Evolutionary conservation across 30 jellyfish, hydroid and myxozoan genomes (phyloP), one percentile per base, ranked within the genome.

Genomic region (Turritopsis rubra): DNA sequence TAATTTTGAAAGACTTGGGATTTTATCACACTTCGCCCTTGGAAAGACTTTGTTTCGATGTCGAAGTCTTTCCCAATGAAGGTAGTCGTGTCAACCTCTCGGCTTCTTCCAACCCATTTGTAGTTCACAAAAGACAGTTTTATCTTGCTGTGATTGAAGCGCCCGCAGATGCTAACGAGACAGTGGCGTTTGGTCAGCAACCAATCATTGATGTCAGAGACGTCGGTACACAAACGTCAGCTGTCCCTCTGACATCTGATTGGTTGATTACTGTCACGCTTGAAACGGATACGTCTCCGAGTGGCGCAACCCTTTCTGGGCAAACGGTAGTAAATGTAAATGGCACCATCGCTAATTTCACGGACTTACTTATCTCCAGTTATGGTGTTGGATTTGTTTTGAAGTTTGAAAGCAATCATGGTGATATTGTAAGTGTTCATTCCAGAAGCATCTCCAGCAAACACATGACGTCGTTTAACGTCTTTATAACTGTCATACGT

Each of bases 201-300:
- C 97, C 97, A 17, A 79, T 29, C 60, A 73, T 90, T 17, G 97
- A 90, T 68, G 87, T 90, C 18, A 81, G 91, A 66, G 97, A 85
- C 41, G 80, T 85, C 21, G 97, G 97, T 54, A 90, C 97, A 22
- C 71, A 78, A 16, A 66, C 30, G 82, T 23, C 95, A 5, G 95
- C 95, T 16, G 78, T 75, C 23, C 95, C 97, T 19, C 72, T 89
- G 29, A 80, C 75, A 75, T 52, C 75, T 26, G 65, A 31, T 53
- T 89, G 96, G 96, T 65, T 81, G 41, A 85, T 90, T 9, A 84
- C 92, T 1, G 97, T 79, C 7, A 52, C 84, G 53, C 54, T 90
- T 1, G 28, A 71, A 28, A 23, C 28, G 68, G 60, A 41, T 41
- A 41, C 65, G 65, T 81, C 83, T 54, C 75, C 89, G 0, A 81